Percentiles rank a stretch among this genome's conserved stretches.
These are phyloP conservation scores for Lethrus apterus DNA, from an alignment of 1,140 invertebrate species.

Conservation along the genomic window DNA sequence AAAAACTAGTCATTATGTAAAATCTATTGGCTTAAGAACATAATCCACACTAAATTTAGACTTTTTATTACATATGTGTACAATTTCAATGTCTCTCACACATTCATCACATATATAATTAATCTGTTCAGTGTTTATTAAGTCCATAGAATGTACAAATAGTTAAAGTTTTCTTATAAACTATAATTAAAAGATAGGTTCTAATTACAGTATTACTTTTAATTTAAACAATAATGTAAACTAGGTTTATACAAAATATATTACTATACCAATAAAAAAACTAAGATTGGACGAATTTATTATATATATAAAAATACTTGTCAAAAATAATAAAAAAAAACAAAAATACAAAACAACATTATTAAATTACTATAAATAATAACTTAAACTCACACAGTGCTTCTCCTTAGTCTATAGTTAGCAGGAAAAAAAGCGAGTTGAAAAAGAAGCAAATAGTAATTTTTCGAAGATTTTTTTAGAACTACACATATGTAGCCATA, in stretches of 20 bases:
- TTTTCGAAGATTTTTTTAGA: conserved; percentile 23
- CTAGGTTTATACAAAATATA: conserved; percentile 7
- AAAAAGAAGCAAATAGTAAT: neutral
- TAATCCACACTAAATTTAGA: too few species aligned
- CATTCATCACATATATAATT: too few species aligned
- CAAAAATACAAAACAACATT: conserved; percentile 3
- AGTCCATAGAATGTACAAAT: too few species aligned
- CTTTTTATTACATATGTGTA: too few species aligned
- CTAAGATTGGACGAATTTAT: conserved; percentile 5
- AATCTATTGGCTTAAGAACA: too few species aligned
- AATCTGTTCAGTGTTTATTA: too few species aligned
- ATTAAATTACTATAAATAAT: conserved; percentile 7
- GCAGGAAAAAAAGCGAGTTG: neutral
- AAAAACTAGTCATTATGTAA: too few species aligned
- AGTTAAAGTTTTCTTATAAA: too few species aligned
- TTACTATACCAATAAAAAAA: conserved; percentile 3
- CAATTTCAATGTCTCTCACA: too few species aligned
- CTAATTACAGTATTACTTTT: too few species aligned
- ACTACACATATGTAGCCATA: conserved; percentile 58
- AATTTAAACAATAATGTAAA: neutral
- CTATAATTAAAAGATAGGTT: too few species aligned
- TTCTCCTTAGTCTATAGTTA: neutral
- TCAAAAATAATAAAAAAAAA: conserved; percentile 8
- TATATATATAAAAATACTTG: conserved; percentile 1
- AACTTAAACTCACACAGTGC: conserved; percentile 11